Evolutionary conservation across 2,888 invertebrate genomes (phyloP), one percentile per base, ranked within the genome.

Genomic region (Anoplius nigerrimus): DNA sequence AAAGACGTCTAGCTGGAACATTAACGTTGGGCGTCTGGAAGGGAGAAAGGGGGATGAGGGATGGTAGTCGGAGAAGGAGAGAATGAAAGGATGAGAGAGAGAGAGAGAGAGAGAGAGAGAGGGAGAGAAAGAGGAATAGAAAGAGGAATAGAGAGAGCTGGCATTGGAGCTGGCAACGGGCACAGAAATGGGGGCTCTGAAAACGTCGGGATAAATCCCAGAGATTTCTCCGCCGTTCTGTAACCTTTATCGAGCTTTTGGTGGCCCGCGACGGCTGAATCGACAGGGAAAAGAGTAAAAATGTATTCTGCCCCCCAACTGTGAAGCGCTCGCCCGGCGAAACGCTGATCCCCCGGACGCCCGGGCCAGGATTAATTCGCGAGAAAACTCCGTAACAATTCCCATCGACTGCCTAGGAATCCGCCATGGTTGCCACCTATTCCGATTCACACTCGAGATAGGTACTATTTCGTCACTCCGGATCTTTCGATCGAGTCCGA

Each of bases 1-100:
- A 60, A 67, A 69, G 65, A 63, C 67, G 53, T 65, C 65, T 69
- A 62, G 52, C 21, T 66, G 65, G 51, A 52, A 56, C 65, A 69
- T 69, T 65, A 69, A 59, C 65, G 60, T 58, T n/a, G 59, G 60
- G 51, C 56, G 34, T 24, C 8, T 24, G n/a, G 46, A 58, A 22
- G 45, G 21, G 45, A n/a, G 48, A 52, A 66, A 51, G 51, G 34
- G n/a, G 18, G 51, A 11, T 34, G 34, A 42, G 42, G 48, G 54
- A 62, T 16, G n/a, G n/a, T n/a, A n/a, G n/a, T n/a, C n/a, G n/a
- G 21, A n/a, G 46, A 51, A 21, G 46, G 55, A 55, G 24, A 11
- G 55, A 55, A 21, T 27, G 22, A 55, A 55, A 27, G 24, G 27
- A 16, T 18, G 24, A 22, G 27, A 16, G 24, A 22, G 34, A 54